Evolutionary conservation across 2,113 vertebrate species (phyloP).

Genomic region (Sylvietta virens): DNA sequence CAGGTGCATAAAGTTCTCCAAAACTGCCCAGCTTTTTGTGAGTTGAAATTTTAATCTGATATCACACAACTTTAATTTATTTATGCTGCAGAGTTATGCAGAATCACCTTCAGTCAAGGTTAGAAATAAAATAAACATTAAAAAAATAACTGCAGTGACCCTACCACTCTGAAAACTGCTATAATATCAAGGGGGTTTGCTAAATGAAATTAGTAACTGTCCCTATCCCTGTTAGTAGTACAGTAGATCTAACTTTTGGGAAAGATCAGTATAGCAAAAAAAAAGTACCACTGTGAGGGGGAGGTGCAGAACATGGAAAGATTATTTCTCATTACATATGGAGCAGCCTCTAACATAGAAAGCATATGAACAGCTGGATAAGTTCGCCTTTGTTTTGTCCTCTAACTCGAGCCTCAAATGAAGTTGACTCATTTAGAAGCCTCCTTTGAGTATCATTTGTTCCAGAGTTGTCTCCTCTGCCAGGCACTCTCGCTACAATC

Average conservation of each 20-base stretch:
- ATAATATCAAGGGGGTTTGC: neutral
- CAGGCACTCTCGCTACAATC: neutral
- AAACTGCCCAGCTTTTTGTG: neutral
- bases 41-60: neutral
- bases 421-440: neutral
- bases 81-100: neutral
- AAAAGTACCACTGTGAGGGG: neutral
- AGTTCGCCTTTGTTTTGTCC: neutral
- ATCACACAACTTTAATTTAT: neutral
- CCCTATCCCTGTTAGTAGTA: neutral
- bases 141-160: neutral
- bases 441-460: neutral
- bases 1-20: neutral
- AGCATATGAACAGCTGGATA: neutral
- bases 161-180: neutral
- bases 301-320: neutral
- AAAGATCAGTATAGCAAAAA: neutral
- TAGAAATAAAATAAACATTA: neutral
- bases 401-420: neutral
- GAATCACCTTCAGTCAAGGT: neutral
- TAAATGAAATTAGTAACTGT: neutral
- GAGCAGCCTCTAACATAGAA: neutral
- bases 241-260: neutral
- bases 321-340: neutral
- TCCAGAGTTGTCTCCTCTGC: neutral